These are phyloP conservation scores for Rhinoptilus africanus DNA, from an alignment of 2,113 vertebrate genomes.

Conservation along the genomic window DNA sequence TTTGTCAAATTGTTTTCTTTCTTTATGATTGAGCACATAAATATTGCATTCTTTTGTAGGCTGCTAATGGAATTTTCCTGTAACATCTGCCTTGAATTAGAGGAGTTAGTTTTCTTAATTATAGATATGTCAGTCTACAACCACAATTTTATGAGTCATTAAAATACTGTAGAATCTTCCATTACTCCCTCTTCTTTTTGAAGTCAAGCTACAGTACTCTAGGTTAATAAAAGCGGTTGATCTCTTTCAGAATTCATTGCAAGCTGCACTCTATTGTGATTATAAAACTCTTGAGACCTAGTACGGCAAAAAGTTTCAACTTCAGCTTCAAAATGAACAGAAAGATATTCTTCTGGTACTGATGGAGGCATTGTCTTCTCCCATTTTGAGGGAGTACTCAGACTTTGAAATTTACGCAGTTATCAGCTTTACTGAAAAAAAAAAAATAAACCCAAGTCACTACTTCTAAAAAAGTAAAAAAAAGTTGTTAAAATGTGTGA, in stretches of 20 bases:
- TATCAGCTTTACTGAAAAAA: background rate
- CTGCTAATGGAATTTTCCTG: conserved; percentile 4
- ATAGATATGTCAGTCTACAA: background rate
- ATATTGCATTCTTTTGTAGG: background rate
- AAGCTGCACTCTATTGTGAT: background rate
- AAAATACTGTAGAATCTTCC: background rate
- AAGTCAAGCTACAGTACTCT: background rate
- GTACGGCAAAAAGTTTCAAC: background rate
- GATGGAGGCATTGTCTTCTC: background rate
- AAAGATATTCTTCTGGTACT: background rate
- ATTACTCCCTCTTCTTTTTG: background rate
- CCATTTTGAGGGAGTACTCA: background rate
- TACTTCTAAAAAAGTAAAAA: background rate
- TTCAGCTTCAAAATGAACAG: background rate
- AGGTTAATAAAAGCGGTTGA: background rate
- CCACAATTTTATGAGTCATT: background rate
- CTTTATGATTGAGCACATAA: background rate
- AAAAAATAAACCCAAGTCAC: background rate
- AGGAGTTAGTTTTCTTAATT: background rate
- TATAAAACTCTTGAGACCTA: background rate
- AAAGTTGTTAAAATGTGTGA: background rate
- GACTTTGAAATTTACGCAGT: background rate
- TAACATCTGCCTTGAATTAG: background rate
- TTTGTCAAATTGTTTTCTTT: background rate
- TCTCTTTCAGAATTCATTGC: background rate